Percentiles rank a stretch among this genome's conserved stretches.
Evolutionary conservation across 1,140 invertebrate genomes (phyloP).

Genomic region (Neotoxoptera formosana): DNA sequence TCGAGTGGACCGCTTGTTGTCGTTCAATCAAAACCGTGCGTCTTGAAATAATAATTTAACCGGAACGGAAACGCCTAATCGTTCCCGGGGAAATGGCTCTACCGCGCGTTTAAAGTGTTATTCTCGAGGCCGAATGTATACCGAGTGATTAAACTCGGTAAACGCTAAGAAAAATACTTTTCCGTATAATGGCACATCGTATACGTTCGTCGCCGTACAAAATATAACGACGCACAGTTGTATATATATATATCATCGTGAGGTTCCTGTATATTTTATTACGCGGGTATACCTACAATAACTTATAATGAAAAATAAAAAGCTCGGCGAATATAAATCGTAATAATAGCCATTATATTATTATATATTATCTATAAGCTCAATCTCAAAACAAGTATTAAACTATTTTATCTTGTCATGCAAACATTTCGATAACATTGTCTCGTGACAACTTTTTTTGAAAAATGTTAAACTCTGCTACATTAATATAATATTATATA

Average conservation of each 20-base stretch:
- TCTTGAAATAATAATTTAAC: neutral
- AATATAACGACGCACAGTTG: neutral
- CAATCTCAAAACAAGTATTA: slow-evolving; percentile 7
- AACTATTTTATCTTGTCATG: neutral
- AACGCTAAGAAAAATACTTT: neutral
- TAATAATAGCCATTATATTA: neutral
- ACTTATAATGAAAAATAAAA: neutral
- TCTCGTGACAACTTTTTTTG: neutral
- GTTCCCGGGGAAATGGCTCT: neutral
- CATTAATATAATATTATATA: neutral
- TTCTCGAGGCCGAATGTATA: neutral
- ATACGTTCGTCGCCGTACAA: neutral
- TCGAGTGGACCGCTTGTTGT: neutral
- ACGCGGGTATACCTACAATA: neutral
- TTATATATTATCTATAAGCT: no score
- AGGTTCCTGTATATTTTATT: neutral
- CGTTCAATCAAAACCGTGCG: neutral
- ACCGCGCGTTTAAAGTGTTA: neutral
- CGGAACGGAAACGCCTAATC: neutral
- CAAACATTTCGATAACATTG: neutral
- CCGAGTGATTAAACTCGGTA: no score
- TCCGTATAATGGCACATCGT: neutral
- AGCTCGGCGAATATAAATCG: neutral
- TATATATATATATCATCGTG: no score
- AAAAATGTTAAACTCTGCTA: neutral